phyloP scores from a whole-genome alignment of 2,888 invertebrate genomes.

The Thereva nobilitata region DNA sequence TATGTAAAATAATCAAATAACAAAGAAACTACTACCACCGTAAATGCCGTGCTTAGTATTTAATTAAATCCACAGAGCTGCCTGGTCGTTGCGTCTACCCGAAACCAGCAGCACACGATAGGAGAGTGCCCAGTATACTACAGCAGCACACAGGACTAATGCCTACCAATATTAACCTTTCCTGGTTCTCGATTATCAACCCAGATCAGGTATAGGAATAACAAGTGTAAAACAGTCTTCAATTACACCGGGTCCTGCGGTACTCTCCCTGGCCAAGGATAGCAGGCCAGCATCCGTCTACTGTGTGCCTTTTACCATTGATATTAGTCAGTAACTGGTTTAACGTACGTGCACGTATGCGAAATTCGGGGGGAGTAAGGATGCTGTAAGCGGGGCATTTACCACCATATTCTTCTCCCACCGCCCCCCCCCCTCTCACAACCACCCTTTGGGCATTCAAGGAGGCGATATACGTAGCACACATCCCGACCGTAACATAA shows the following conservation, averaged over 20 bases:
- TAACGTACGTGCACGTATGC: constrained; percentile 25
- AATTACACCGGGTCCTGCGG: constrained; percentile 35
- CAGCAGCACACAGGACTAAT: constrained; percentile 9
- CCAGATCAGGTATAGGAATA: constrained; percentile 40
- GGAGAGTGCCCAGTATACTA: not conserved
- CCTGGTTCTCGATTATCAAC: constrained; percentile 32
- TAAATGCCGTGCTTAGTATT: constrained; percentile 37
- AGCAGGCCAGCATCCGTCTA: not conserved
- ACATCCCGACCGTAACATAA: constrained; percentile 38
- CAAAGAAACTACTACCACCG: constrained; percentile 30
- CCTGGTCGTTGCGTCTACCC: no score
- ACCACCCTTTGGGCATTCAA: no score
- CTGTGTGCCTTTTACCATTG: constrained; percentile 8
- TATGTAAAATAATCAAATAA: constrained; percentile 42
- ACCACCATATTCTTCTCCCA: no score
- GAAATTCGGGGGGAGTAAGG: constrained; percentile 10
- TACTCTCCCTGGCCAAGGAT: not conserved
- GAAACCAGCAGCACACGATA: not conserved
- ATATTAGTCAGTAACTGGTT: constrained; percentile 30
- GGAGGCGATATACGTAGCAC: constrained; percentile 6
- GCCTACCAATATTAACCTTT: constrained; percentile 25
- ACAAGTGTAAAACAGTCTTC: constrained; percentile 41
- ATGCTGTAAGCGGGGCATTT: constrained; percentile 2
- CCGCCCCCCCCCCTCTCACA: no score
- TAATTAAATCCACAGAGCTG: constrained; percentile 38